These are phyloP conservation scores for Argyresthia goedartella DNA, from an alignment of 2,888 invertebrate species.

Conservation along the genomic window DNA sequence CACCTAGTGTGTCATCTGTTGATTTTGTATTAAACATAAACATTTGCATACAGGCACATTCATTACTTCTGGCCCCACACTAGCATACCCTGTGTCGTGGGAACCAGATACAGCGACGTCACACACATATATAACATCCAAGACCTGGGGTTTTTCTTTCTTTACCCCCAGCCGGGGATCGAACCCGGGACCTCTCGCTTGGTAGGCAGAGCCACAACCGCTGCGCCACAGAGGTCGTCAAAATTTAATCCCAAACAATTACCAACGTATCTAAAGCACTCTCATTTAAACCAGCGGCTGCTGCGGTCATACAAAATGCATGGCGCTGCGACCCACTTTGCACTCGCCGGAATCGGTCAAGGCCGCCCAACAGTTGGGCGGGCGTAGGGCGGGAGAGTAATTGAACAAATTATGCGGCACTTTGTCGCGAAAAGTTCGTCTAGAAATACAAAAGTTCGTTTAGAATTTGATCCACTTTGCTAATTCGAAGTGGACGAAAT, in stretches of 20 bases:
- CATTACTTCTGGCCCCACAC: too few species aligned
- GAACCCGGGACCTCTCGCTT: too few species aligned
- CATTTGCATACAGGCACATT: too few species aligned
- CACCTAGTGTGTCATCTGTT: too few species aligned
- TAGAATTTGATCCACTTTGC: background rate
- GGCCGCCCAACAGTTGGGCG: background rate
- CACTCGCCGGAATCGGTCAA: background rate
- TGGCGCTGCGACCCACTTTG: background rate
- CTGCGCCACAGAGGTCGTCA: too few species aligned
- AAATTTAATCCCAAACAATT: background rate
- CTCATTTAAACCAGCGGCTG: background rate
- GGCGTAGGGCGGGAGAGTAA: background rate
- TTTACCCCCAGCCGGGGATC: too few species aligned
- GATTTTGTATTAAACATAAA: too few species aligned
- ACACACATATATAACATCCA: too few species aligned
- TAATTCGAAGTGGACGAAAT: background rate
- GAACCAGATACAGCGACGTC: too few species aligned
- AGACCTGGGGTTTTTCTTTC: too few species aligned
- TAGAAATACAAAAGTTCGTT: background rate
- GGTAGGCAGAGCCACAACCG: too few species aligned
- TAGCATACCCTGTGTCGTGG: too few species aligned
- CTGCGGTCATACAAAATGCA: background rate
- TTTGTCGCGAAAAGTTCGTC: background rate
- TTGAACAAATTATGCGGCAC: background rate
- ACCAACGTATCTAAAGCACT: conserved; percentile 3